Evolutionary conservation across 2,113 vertebrate species (phyloP).

Genomic region (Dasyprocta punctata): DNA sequence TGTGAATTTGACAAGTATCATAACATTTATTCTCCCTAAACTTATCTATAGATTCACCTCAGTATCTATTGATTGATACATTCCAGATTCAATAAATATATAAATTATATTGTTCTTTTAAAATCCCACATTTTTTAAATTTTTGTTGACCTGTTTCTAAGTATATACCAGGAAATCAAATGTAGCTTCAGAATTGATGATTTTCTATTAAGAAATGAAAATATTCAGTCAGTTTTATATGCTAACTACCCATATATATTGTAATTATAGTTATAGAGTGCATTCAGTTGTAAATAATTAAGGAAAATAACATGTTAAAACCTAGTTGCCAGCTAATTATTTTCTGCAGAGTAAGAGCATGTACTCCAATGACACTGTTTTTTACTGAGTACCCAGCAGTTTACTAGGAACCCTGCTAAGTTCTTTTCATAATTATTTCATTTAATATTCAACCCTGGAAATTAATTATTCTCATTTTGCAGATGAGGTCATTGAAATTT

Average conservation of each 20-base stretch:
- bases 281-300: neutral
- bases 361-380: neutral
- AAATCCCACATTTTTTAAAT: neutral
- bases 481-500: neutral
- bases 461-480: neutral
- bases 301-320: neutral
- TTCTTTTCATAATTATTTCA: neutral
- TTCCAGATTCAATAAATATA: neutral
- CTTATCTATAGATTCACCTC: no score
- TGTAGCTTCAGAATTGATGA: neutral
- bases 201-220: constrained; percentile 37
- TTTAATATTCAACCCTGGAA: neutral
- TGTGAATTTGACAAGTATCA: no score
- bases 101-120: neutral
- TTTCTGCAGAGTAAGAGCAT: neutral
- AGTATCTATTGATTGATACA: no score
- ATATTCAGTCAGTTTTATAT: neutral
- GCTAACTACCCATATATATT: neutral
- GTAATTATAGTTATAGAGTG: neutral
- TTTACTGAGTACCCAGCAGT: neutral
- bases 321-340: neutral
- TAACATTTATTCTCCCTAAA: no score
- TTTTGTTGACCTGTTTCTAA: neutral
- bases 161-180: neutral
- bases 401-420: neutral